Evolutionary conservation across 2,888 invertebrate genomes (phyloP).

Genomic region (Colostygia pectinataria): DNA sequence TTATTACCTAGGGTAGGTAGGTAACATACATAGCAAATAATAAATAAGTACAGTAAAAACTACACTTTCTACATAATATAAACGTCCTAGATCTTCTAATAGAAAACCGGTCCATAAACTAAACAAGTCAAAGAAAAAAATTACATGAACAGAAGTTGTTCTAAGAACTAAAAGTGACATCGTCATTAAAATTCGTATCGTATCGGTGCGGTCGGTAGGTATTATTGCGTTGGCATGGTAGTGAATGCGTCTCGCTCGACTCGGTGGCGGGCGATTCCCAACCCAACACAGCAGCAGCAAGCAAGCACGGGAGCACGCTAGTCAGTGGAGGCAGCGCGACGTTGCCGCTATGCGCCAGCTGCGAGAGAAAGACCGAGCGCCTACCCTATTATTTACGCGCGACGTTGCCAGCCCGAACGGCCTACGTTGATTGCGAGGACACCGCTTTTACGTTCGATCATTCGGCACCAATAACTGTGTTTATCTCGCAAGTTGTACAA

Average conservation of each 20-base stretch:
- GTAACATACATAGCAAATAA: too few species aligned
- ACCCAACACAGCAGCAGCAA: conserved; percentile 45
- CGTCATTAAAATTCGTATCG: conserved; percentile 57
- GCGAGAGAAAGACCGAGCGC: conserved; percentile 81
- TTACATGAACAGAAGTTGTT: conserved; percentile 33
- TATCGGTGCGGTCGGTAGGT: conserved; percentile 69
- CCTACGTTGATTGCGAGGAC: conserved; percentile 84
- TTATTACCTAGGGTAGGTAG: too few species aligned
- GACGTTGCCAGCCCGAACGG: conserved; percentile 77
- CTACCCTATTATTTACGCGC: conserved; percentile 83
- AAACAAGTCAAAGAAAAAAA: conserved; percentile 22
- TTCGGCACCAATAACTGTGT: conserved; percentile 62
- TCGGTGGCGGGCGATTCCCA: conserved; percentile 55
- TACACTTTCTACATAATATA: too few species aligned
- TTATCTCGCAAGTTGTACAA: conserved; percentile 47
- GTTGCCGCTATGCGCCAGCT: conserved; percentile 80
- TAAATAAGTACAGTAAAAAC: too few species aligned
- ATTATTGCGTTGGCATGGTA: conserved; percentile 65
- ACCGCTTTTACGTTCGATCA: conserved; percentile 81
- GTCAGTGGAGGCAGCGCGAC: conserved; percentile 66
- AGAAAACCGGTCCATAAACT: background rate
- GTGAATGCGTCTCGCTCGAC: conserved; percentile 66
- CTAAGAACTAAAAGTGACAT: conserved; percentile 49
- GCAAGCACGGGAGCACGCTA: conserved; percentile 45
- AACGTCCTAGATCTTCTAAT: background rate